phyloP scores from a whole-genome alignment of 1,140 invertebrate species.

The Augochlora pura region DNA sequence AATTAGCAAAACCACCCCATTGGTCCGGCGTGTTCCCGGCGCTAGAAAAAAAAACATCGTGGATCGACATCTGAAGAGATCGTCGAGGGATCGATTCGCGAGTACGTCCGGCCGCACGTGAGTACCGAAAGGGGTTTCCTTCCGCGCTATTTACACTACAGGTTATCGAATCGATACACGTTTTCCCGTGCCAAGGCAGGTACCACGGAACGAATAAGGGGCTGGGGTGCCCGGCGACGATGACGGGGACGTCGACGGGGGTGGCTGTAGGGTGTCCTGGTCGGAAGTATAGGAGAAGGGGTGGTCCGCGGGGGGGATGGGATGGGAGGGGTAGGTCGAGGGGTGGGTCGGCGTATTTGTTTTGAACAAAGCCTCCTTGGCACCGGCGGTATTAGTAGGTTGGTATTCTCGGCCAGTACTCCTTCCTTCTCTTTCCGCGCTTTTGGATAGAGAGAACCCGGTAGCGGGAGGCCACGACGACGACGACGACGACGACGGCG shows the following conservation, averaged over 20 bases:
- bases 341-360: slow-evolving; percentile 72
- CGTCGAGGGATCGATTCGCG: neutral
- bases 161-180: slow-evolving; percentile 70
- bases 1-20: too few species aligned
- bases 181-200: slow-evolving; percentile 59
- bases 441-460: slow-evolving; percentile 56
- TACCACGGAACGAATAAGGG: slow-evolving; percentile 51
- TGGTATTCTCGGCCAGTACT: slow-evolving; percentile 71
- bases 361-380: slow-evolving; percentile 75
- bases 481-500: slow-evolving; percentile 27
- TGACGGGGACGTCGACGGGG: slow-evolving; percentile 16
- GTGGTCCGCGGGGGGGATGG: too few species aligned
- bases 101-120: slow-evolving; percentile 20
- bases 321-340: neutral
- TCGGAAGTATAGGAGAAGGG: too few species aligned
- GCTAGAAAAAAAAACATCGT: neutral
- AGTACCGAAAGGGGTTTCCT: slow-evolving; percentile 20
- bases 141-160: slow-evolving; percentile 61
- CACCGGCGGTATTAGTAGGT: slow-evolving; percentile 68
- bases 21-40: too few species aligned
- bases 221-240: neutral
- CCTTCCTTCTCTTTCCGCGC: slow-evolving; percentile 63
- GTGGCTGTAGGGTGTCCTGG: neutral
- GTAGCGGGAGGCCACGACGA: neutral
- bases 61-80: too few species aligned